A percentile compares a stretch with the other conserved stretches of the same genome.
Conservation (phyloP, 2,113 vertebrate genomes). For the Oxygymnocypris stewartii region DNA sequence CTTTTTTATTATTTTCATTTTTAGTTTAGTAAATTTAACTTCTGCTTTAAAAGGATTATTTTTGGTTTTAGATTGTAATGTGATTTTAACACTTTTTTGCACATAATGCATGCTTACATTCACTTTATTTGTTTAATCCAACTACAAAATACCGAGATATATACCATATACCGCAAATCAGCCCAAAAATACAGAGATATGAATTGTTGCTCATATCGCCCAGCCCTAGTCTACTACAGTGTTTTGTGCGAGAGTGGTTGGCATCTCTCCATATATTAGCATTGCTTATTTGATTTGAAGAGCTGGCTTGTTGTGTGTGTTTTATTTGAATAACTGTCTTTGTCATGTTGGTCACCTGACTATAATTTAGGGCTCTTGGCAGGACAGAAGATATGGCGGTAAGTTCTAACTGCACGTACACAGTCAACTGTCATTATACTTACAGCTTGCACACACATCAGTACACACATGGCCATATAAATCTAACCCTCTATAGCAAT, state of each 20-base stretch:
- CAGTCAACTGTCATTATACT: not conserved
- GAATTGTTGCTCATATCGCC: no score
- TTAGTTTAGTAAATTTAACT: no score
- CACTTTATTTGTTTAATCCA: no score
- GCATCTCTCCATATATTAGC: conserved; percentile 7
- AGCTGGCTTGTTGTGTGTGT: not conserved
- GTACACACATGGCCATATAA: not conserved
- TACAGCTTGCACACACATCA: not conserved
- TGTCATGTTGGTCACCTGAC: not conserved
- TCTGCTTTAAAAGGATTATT: no score
- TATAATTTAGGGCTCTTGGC: conserved; percentile 79
- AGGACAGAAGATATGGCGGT: conserved; percentile 90
- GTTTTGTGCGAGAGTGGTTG: not conserved
- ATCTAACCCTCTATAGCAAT: not conserved
- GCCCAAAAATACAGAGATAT: no score
- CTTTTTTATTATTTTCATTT: no score
- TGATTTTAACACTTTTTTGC: no score
- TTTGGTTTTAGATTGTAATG: no score
- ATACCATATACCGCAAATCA: no score
- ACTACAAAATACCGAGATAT: no score
- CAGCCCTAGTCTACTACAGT: no score
- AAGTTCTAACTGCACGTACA: conserved; percentile 64
- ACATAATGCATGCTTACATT: no score
- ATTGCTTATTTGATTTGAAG: conserved; percentile 16
- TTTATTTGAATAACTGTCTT: conserved; percentile 13